Conservation (phyloP, 2,113 vertebrate genomes). For the Dascyllus trimaculatus region DNA sequence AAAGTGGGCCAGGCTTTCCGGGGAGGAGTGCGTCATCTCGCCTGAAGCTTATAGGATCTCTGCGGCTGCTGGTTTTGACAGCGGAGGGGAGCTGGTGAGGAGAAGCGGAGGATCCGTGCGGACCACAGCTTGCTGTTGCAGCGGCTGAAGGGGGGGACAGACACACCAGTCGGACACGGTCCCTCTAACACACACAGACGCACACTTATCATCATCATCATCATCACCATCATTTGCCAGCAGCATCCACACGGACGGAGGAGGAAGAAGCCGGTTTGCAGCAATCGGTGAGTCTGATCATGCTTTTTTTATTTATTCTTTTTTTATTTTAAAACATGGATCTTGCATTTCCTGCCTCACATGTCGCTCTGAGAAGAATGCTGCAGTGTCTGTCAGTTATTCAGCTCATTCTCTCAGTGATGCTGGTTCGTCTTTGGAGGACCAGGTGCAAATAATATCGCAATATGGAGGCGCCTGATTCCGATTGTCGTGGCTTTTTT, state of each 20-base stretch:
- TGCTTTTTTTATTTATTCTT: neutral
- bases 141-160: slow-evolving; percentile 60
- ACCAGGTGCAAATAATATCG: slow-evolving; percentile 58
- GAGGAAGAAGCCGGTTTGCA: slow-evolving; percentile 41
- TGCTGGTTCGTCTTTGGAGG: slow-evolving; percentile 33
- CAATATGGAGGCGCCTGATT: slow-evolving; percentile 55
- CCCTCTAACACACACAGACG: slow-evolving; percentile 35
- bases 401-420: slow-evolving; percentile 48
- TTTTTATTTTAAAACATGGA: neutral
- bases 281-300: slow-evolving; percentile 71
- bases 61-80: slow-evolving; percentile 65
- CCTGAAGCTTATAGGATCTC: slow-evolving; percentile 45
- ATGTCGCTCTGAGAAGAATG: slow-evolving; percentile 56
- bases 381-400: slow-evolving; percentile 65
- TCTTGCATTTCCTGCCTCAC: neutral
- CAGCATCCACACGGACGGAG: slow-evolving; percentile 24
- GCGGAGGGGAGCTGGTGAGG: slow-evolving; percentile 63
- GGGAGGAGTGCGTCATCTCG: neutral
- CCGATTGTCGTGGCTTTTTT: slow-evolving; percentile 1
- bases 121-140: slow-evolving; percentile 78
- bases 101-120: slow-evolving; percentile 61
- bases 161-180: slow-evolving; percentile 57
- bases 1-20: neutral
- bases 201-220: slow-evolving; percentile 45
- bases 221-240: neutral